Conservation (phyloP, 2,113 vertebrate genomes). For the Zapus hudsonius region DNA sequence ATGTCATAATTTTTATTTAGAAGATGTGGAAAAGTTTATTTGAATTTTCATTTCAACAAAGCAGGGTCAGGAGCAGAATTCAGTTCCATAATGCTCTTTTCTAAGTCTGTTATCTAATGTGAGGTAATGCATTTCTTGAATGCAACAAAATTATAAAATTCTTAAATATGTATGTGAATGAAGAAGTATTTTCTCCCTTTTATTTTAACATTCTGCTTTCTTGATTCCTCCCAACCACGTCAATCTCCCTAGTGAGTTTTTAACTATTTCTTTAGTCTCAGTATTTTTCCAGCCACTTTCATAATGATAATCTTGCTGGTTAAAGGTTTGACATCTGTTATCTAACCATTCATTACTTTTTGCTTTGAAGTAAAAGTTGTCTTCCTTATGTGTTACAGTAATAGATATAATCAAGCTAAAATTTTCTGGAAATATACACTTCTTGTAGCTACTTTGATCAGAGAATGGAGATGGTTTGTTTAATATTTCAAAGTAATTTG, state of each 20-base stretch:
- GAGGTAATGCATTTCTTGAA: not conserved
- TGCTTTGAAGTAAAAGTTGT: too few species aligned
- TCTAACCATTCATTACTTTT: too few species aligned
- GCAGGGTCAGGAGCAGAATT: not conserved
- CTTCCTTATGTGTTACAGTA: not conserved
- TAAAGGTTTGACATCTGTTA: too few species aligned
- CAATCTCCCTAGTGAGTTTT: not conserved
- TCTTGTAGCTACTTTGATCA: not conserved
- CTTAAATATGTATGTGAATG: not conserved
- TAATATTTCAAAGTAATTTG: not conserved
- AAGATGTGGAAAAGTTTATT: not conserved
- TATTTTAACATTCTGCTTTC: not conserved
- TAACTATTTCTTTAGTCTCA: not conserved
- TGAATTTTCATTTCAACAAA: not conserved
- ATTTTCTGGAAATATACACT: not conserved
- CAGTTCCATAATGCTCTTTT: not conserved
- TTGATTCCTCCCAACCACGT: rapidly evolving
- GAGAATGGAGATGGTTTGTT: not conserved
- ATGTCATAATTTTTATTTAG: not conserved
- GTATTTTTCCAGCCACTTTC: not conserved
- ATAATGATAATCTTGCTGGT: not conserved
- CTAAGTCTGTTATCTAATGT: not conserved
- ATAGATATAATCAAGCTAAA: not conserved
- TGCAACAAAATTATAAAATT: not conserved
- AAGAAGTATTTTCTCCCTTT: not conserved